Percentiles rank a stretch among this genome's conserved stretches.
Evolutionary conservation across 2,113 vertebrate genomes (phyloP).

Genomic region (Gasterosteus nipponicus): DNA sequence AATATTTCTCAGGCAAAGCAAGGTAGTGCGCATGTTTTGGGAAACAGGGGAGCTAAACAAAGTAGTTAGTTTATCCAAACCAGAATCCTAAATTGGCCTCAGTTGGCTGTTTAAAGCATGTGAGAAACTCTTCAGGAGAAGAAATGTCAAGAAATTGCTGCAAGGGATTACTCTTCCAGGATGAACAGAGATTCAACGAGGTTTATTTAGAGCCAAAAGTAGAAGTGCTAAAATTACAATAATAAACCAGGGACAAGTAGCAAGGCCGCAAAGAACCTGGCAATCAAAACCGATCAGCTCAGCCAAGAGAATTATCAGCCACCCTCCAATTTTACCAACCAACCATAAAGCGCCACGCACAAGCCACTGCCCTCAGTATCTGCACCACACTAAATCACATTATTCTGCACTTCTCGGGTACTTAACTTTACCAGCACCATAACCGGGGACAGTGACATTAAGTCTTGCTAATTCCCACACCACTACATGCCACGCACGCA

Average conservation of each 20-base stretch:
- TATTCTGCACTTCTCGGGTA: constrained; percentile 43
- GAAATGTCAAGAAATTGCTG: background rate
- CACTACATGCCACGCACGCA: constrained; percentile 32
- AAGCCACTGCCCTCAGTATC: constrained; percentile 37
- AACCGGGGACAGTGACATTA: constrained; percentile 66
- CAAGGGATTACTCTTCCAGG: background rate
- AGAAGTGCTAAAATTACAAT: background rate
- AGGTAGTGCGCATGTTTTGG: no score
- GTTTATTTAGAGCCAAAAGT: background rate
- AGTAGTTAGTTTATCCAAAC: background rate
- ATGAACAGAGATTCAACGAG: background rate
- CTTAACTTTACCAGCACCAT: constrained; percentile 50
- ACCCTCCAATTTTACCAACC: constrained; percentile 36
- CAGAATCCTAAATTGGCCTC: background rate
- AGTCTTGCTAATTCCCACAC: constrained; percentile 63
- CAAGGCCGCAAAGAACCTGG: background rate
- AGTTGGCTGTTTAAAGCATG: background rate
- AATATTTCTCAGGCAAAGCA: background rate
- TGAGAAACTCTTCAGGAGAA: background rate
- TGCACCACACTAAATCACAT: constrained; percentile 51
- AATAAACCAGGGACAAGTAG: background rate
- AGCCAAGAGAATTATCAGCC: constrained; percentile 33
- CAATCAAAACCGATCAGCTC: constrained; percentile 41
- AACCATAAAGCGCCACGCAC: constrained; percentile 41
- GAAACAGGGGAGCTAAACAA: background rate